A percentile compares a stretch with the other conserved stretches of the same genome.
Conservation (phyloP, 2,888 invertebrate genomes). For the Xestia sexstrigata region DNA sequence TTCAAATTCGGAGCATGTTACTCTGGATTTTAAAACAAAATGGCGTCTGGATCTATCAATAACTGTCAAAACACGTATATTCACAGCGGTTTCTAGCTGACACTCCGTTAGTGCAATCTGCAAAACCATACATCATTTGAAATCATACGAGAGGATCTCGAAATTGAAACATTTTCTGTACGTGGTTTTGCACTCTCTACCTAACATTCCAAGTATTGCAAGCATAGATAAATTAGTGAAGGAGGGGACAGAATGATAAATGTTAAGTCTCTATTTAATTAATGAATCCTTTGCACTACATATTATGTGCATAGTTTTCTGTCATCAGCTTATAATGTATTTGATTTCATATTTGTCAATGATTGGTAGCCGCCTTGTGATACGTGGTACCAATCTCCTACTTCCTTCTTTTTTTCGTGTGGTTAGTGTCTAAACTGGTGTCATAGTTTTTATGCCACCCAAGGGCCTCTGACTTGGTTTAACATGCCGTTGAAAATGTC, state of each 20-base stretch:
- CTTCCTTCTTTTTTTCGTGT: no score
- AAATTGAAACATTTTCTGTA: conserved; percentile 55
- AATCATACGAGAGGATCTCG: conserved; percentile 48
- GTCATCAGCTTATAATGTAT: neutral
- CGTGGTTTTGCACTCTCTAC: conserved; percentile 20
- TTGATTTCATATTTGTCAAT: neutral
- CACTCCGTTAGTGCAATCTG: conserved; percentile 56
- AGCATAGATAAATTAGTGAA: conserved; percentile 20
- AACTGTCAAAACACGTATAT: conserved; percentile 59
- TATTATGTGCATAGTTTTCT: neutral
- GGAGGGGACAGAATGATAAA: conserved; percentile 8
- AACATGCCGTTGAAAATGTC: no score
- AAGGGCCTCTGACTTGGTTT: no score
- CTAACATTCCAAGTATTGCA: conserved; percentile 14
- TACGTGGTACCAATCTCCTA: neutral
- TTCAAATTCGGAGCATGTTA: neutral
- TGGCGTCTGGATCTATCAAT: conserved; percentile 46
- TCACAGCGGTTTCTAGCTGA: conserved; percentile 49
- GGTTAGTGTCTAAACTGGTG: no score
- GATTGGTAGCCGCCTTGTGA: neutral
- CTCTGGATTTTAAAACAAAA: conserved; percentile 25
- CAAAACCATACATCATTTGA: conserved; percentile 54
- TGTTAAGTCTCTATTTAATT: neutral
- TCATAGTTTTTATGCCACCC: no score
- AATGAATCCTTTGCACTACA: neutral